Conservation (phyloP, 35 echinoderm and acorn worm genomes). For the Ophioderma brevispina region DNA sequence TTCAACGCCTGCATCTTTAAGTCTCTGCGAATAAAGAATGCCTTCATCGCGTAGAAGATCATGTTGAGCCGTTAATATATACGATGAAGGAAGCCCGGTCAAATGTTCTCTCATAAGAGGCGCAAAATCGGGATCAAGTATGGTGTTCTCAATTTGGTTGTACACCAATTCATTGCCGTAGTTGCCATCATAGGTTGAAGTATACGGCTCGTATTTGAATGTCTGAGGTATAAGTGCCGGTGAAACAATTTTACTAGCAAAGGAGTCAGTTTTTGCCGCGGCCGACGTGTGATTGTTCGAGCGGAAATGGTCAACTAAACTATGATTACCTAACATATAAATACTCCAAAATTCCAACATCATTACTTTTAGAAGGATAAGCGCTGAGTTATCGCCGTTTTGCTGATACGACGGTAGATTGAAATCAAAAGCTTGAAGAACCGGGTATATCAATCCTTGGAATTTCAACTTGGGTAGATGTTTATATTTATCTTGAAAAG, state of each 20-base stretch:
- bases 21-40: constrained; percentile 49
- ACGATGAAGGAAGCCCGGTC: constrained; percentile 67
- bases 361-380: neutral
- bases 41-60: constrained; percentile 80
- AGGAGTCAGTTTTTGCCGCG: neutral
- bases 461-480: constrained; percentile 18
- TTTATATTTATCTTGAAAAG: neutral
- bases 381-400: neutral
- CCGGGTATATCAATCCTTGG: constrained; percentile 40
- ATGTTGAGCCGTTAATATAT: constrained; percentile 61
- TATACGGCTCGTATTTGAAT: constrained; percentile 34
- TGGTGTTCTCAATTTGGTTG: constrained; percentile 17
- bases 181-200: neutral
- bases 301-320: neutral
- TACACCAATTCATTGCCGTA: constrained; percentile 39
- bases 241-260: constrained; percentile 2
- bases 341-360: neutral
- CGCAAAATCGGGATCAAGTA: constrained; percentile 52
- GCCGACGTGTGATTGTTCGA: neutral
- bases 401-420: constrained; percentile 26
- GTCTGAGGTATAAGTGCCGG: constrained; percentile 35
- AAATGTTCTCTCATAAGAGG: constrained; percentile 58
- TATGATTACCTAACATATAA: neutral
- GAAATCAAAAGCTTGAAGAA: constrained; percentile 55
- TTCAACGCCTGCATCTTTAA: constrained; percentile 54